Evolutionary conservation across 2,113 vertebrate genomes (phyloP), one percentile per base, ranked within the genome.

Genomic region (Nipponia nippon): DNA sequence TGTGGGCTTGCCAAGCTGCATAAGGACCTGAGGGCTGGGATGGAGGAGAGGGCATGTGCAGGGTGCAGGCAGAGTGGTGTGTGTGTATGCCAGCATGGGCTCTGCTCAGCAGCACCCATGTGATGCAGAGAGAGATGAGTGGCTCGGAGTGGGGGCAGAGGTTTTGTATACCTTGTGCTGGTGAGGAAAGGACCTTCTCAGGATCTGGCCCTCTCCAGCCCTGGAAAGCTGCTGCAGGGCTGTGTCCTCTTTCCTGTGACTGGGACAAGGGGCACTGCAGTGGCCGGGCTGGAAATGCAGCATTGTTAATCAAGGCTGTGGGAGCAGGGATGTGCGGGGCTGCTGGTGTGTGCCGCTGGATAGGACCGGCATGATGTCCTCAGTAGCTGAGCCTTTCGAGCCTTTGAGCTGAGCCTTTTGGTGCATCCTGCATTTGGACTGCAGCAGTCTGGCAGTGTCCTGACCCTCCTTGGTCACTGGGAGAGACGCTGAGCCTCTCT

Each of bases 301-400:
- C 1, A 1, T 11, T 0, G 1, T 55, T 55, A 30, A 23, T 25
- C 4, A 19, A 44, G 44, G 22, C 32, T 38, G 55, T 6, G 49
- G 55, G 30, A 58, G 12, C 21, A 7, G 2, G 19, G 14, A 5
- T 4, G 46, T 12, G 34, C 2, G 11, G 53, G 21, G 70, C 23
- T 79, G 59, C 58, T 84, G 69, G 18, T 18, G 46, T 52, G 46
- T 44, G 47, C 19, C 36, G 4, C 62, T 16, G 70, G 22, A 58
- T 7, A 7, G 55, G 63, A 34, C 19, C 2, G 17, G 23, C 1
- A 0, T 21, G 34, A 17, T 6, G 20, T 14, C 27, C 76, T 78
- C 2, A 0, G 62, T 3, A 18, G 23, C 29, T 8, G 62, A 77
- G 59, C 36, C 32, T 40, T 26, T 17, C 26, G n/a, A 61, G 59